Percentiles rank a stretch among this genome's conserved stretches.
Evolutionary conservation across 2,888 invertebrate species (phyloP).

Genomic region (Chymomyza caudatula): DNA sequence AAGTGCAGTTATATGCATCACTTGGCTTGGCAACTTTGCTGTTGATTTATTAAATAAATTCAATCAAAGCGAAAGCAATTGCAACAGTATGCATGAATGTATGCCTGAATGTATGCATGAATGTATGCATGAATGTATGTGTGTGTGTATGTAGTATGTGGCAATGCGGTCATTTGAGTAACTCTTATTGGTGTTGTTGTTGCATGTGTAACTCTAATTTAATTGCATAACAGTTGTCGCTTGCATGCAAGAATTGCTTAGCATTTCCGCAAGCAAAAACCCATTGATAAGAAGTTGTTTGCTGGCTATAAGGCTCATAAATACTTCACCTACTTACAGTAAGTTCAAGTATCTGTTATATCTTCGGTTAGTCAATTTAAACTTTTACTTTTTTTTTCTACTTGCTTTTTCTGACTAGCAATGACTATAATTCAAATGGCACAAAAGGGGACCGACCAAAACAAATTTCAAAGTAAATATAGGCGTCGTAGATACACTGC

Average conservation of each 20-base stretch:
- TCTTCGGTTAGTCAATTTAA: not conserved
- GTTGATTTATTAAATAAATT: slow-evolving; percentile 69
- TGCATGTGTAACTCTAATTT: slow-evolving; percentile 55
- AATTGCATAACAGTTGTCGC: slow-evolving; percentile 65
- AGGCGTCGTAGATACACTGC: not conserved
- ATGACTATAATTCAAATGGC: slow-evolving; percentile 47
- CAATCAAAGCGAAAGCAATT: slow-evolving; percentile 71
- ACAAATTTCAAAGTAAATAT: not conserved
- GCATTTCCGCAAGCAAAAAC: slow-evolving; percentile 49
- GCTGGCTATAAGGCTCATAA: not conserved
- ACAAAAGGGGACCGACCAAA: not conserved
- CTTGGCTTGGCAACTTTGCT: slow-evolving; percentile 28
- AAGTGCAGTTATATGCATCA: slow-evolving; percentile 12
- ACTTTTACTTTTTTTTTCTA: slow-evolving; percentile 46
- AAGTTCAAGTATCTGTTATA: not conserved
- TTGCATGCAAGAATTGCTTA: slow-evolving; percentile 59
- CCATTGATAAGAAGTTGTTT: not conserved
- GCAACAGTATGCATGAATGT: too few species aligned
- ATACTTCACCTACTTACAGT: not conserved
- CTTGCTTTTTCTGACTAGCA: not conserved
- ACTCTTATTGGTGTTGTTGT: slow-evolving; percentile 29
- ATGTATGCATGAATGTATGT: too few species aligned
- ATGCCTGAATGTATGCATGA: too few species aligned
- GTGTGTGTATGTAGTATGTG: not conserved
- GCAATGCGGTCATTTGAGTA: slow-evolving; percentile 43